Conservation (phyloP, 2,113 vertebrate species). For the Anthoscopus minutus region DNA sequence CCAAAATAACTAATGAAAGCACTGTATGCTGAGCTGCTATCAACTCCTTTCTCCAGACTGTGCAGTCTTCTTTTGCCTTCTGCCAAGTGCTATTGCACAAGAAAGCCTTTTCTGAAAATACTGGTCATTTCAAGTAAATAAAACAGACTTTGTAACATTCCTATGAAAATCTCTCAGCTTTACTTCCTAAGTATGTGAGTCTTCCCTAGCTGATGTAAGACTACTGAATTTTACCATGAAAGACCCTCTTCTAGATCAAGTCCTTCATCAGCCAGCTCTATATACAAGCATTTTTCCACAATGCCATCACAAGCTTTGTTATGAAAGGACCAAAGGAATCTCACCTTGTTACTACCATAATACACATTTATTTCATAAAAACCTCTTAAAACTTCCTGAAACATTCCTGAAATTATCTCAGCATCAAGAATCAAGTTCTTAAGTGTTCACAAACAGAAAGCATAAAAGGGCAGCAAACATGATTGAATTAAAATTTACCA, state of each 20-base stretch:
- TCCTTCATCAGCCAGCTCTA: not conserved
- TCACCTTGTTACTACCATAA: not conserved
- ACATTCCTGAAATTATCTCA: not conserved
- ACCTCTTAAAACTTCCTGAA: too few species aligned
- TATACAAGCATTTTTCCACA: not conserved
- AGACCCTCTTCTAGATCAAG: not conserved
- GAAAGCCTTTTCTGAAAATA: not conserved
- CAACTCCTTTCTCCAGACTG: not conserved
- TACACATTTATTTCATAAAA: not conserved
- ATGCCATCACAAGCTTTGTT: not conserved
- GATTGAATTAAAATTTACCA: not conserved
- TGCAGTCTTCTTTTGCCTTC: not conserved
- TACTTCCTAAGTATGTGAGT: not conserved
- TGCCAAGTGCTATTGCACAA: constrained; percentile 4
- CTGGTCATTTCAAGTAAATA: not conserved
- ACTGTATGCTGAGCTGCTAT: not conserved
- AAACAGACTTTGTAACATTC: not conserved
- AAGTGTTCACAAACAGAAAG: not conserved
- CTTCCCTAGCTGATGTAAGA: not conserved
- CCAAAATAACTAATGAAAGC: not conserved
- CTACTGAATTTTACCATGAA: not conserved
- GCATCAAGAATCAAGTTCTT: not conserved
- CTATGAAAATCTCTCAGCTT: not conserved
- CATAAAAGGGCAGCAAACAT: not conserved
- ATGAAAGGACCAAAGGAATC: not conserved